Conservation (phyloP, 2,888 invertebrate species). For the Liodrosophila aerea region DNA sequence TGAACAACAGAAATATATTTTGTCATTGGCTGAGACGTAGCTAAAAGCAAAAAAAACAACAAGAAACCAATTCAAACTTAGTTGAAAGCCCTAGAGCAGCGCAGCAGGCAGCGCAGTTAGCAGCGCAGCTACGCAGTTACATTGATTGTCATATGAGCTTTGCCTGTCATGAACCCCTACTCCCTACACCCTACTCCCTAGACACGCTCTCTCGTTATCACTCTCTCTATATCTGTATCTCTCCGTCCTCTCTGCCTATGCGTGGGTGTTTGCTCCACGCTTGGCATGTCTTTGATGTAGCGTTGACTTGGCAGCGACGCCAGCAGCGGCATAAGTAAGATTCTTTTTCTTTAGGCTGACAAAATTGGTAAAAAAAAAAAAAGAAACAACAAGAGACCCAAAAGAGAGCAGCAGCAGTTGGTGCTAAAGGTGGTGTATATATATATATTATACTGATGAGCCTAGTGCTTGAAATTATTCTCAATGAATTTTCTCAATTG, state of each 20-base stretch:
- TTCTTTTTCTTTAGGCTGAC: not conserved
- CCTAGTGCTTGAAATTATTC: no score
- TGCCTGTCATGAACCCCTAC: no score
- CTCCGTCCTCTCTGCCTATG: not conserved
- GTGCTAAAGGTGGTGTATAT: no score
- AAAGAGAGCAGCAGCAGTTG: constrained; percentile 20
- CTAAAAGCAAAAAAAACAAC: no score
- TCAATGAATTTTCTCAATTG: no score
- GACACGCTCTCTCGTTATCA: constrained; percentile 1
- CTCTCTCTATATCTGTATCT: not conserved
- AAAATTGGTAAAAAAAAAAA: not conserved
- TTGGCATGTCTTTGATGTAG: constrained; percentile 43
- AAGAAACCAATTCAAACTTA: constrained; percentile 40
- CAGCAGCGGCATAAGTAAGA: not conserved
- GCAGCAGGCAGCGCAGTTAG: constrained; percentile 21
- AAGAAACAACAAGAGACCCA: constrained; percentile 2
- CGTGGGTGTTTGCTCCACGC: constrained; percentile 27
- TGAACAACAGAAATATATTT: constrained; percentile 43
- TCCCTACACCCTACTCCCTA: constrained; percentile 2
- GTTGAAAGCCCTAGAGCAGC: constrained; percentile 26
- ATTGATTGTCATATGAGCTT: constrained; percentile 49
- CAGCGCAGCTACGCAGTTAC: constrained; percentile 28
- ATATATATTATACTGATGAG: no score
- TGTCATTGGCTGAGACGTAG: constrained; percentile 26
- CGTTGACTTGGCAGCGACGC: not conserved